Conservation (phyloP, 2,113 vertebrate genomes). For the Acrocephalus arundinaceus region DNA sequence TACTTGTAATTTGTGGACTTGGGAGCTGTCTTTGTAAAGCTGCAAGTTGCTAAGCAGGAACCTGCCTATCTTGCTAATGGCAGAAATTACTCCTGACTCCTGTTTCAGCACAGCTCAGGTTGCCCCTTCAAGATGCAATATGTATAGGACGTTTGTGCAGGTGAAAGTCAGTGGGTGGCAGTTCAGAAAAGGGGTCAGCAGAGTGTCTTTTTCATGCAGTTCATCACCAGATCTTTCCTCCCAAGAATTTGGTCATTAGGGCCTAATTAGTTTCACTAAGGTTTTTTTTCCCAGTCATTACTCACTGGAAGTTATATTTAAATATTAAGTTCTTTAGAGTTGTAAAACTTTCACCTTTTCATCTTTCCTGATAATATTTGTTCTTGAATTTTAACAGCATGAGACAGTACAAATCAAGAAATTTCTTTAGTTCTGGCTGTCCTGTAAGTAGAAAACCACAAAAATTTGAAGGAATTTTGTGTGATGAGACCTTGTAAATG, state of each 20-base stretch:
- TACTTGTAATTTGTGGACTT: conserved; percentile 23
- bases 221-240: not conserved
- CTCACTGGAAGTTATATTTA: not conserved
- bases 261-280: not conserved
- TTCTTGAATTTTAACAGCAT: conserved; percentile 58
- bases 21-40: not conserved
- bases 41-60: not conserved
- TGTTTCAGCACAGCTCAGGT: not conserved
- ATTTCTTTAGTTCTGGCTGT: not conserved
- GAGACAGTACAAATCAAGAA: conserved; percentile 36
- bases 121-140: not conserved
- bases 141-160: not conserved
- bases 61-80: not conserved
- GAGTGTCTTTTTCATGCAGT: not conserved
- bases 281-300: not conserved
- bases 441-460: not conserved
- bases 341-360: not conserved
- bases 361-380: conserved; percentile 47
- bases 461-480: conserved; percentile 18
- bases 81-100: not conserved
- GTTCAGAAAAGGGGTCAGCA: not conserved
- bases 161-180: not conserved
- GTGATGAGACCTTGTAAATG: conserved; percentile 22
- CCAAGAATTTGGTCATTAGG: not conserved
- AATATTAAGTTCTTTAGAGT: not conserved